A percentile compares a stretch with the other conserved stretches of the same genome.
Conservation (phyloP, 2,888 invertebrate species). For the Polyploca ridens region DNA sequence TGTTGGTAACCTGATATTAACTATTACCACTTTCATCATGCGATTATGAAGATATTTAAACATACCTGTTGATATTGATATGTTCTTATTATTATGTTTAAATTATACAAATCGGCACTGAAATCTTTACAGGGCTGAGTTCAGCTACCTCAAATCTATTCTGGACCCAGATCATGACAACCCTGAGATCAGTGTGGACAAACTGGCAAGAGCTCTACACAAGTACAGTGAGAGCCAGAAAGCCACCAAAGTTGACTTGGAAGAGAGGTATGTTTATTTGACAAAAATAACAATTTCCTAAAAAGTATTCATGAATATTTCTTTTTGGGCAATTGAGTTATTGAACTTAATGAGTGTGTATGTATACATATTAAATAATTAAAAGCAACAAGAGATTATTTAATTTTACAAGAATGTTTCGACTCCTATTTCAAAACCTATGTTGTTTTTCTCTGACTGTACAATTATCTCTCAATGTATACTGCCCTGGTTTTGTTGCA, state of each 20-base stretch:
- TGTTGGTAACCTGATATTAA: too few species aligned
- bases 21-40: too few species aligned
- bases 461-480: not conserved
- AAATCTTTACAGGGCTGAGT: constrained; percentile 60
- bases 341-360: too few species aligned
- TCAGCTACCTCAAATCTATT: constrained; percentile 63
- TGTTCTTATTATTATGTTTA: not conserved
- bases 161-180: constrained; percentile 72
- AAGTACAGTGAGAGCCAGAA: constrained; percentile 73
- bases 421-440: too few species aligned
- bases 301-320: too few species aligned
- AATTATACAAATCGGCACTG: constrained; percentile 15
- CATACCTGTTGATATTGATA: too few species aligned
- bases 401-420: too few species aligned
- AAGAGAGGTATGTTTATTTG: constrained; percentile 65
- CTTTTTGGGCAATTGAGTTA: too few species aligned
- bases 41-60: not conserved
- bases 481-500: constrained; percentile 1
- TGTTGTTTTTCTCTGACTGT: not conserved
- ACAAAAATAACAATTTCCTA: not conserved
- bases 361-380: too few species aligned
- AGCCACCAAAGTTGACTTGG: constrained; percentile 64
- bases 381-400: too few species aligned
- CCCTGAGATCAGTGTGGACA: constrained; percentile 69
- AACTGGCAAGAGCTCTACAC: constrained; percentile 64